Conservation (phyloP, 2,113 vertebrate species). For the Arizona elegans region DNA sequence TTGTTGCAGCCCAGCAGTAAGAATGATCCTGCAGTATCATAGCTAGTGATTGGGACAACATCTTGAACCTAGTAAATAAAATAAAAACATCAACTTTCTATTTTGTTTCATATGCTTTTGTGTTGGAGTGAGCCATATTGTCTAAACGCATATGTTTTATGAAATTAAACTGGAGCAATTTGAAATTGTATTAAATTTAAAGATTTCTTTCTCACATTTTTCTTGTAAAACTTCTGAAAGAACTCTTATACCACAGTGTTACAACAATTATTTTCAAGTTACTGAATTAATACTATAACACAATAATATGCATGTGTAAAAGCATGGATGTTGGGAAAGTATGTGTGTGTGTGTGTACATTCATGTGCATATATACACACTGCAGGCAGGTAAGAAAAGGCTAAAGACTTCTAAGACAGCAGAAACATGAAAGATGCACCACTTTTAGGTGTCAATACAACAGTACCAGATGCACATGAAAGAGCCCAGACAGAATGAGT, state of each 20-base stretch:
- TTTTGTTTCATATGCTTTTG: conserved; percentile 5
- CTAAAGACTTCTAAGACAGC: neutral
- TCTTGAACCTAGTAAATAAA: conserved; percentile 85
- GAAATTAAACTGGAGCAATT: neutral
- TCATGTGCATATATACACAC: neutral
- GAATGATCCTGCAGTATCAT: conserved; percentile 96
- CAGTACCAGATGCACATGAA: neutral
- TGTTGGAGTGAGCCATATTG: neutral
- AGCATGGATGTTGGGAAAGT: neutral
- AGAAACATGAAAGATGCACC: neutral
- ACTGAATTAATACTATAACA: neutral
- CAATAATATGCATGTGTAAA: neutral
- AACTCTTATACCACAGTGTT: neutral
- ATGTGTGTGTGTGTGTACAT: neutral
- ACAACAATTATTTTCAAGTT: neutral
- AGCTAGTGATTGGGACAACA: conserved; percentile 93
- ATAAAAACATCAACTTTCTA: neutral
- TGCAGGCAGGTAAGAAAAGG: neutral
- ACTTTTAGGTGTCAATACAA: neutral
- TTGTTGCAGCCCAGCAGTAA: conserved; percentile 94
- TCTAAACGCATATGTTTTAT: neutral
- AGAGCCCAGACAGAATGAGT: neutral
- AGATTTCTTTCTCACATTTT: neutral
- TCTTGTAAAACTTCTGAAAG: neutral
- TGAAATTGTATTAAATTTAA: neutral